Conservation (phyloP, 2,888 invertebrate genomes). For the Apodemia zela region DNA sequence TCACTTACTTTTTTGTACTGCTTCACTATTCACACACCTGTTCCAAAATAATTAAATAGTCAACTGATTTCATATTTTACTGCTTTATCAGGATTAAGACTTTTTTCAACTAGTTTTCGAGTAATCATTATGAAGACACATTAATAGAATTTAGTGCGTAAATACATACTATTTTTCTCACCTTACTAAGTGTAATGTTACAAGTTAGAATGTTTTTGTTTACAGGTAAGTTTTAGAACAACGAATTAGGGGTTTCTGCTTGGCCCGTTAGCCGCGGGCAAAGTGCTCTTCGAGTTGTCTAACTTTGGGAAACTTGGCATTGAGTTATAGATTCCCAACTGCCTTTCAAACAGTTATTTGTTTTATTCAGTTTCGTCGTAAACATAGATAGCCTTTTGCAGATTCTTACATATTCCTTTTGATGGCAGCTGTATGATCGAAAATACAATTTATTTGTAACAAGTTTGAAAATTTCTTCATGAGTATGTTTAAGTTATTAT, state of each 20-base stretch:
- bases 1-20: no score
- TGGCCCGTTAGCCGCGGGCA: constrained; percentile 55
- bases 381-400: constrained; percentile 63
- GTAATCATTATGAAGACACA: background rate
- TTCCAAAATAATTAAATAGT: no score
- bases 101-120: no score
- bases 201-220: constrained; percentile 57
- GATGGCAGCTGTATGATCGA: constrained; percentile 8
- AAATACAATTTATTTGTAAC: constrained; percentile 3
- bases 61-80: no score
- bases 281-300: constrained; percentile 61
- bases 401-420: constrained; percentile 7
- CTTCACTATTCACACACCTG: no score
- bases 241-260: constrained; percentile 57
- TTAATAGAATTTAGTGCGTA: background rate
- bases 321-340: constrained; percentile 78
- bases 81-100: no score
- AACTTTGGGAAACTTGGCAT: constrained; percentile 73
- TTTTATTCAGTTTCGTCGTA: constrained; percentile 69
- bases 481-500: no score
- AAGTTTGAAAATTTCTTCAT: background rate
- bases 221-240: constrained; percentile 64
- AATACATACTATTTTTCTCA: constrained; percentile 29
- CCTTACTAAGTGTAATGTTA: constrained; percentile 36
- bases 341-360: constrained; percentile 74